These are phyloP conservation scores for Cephalotes varians DNA, from an alignment of 2,888 invertebrate genomes.

Conservation along the genomic window DNA sequence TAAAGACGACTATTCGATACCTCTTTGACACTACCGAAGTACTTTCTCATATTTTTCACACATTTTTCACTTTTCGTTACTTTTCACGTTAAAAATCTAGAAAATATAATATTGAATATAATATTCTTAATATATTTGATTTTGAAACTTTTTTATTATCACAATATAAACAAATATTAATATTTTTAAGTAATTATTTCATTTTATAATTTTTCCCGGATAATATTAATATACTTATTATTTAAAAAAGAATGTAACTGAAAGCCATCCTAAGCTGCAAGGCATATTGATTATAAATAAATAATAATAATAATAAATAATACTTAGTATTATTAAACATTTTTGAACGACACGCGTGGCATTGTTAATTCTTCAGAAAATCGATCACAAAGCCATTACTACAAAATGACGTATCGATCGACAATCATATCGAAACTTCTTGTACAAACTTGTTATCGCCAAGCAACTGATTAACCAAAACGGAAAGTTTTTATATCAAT, in stretches of 20 bases:
- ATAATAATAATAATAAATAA: too few relatives aligned
- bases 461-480: not conserved
- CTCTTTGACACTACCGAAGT: not conserved
- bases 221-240: not conserved
- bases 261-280: too few relatives aligned
- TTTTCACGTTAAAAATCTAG: not conserved
- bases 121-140: not conserved
- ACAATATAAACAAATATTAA: not conserved
- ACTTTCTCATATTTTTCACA: not conserved
- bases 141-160: not conserved
- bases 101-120: not conserved
- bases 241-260: too few relatives aligned
- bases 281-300: too few relatives aligned
- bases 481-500: constrained; percentile 1
- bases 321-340: not conserved
- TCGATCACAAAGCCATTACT: not conserved
- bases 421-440: not conserved
- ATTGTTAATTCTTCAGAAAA: not conserved
- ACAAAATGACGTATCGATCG: not conserved
- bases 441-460: not conserved
- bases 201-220: not conserved
- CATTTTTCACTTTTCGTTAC: not conserved
- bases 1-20: not conserved
- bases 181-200: not conserved
- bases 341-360: not conserved